A percentile compares a stretch with the other conserved stretches of the same genome.
Evolutionary conservation across 2,888 invertebrate genomes (phyloP).

Genomic region (Eumerus sabulonum): DNA sequence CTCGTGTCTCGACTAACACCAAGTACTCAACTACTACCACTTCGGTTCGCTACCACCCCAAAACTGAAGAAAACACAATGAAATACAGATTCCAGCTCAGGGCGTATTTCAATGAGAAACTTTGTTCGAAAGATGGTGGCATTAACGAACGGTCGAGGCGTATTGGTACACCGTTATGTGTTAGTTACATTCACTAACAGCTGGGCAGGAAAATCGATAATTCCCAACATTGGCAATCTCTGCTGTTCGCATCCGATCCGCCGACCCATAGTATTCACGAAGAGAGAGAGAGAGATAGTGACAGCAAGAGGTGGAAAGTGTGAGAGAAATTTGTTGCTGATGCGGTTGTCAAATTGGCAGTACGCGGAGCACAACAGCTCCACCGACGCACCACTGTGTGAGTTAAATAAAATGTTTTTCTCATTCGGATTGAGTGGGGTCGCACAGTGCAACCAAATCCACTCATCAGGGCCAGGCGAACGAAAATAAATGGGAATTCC

Average conservation of each 20-base stretch:
- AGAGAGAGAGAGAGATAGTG: slow-evolving; percentile 68
- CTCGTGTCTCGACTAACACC: slow-evolving; percentile 21
- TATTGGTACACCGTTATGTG: slow-evolving; percentile 39
- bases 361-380: slow-evolving; percentile 14
- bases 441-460: slow-evolving; percentile 41
- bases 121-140: slow-evolving; percentile 13
- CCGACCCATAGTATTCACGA: slow-evolving; percentile 70
- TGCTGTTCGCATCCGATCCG: slow-evolving; percentile 21
- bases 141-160: slow-evolving; percentile 45
- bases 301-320: not conserved
- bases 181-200: slow-evolving; percentile 68
- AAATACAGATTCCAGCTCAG: slow-evolving; percentile 49
- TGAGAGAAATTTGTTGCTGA: not conserved
- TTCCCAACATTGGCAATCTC: slow-evolving; percentile 74
- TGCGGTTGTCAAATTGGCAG: too few relatives aligned
- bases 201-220: slow-evolving; percentile 73
- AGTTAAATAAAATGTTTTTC: slow-evolving; percentile 33
- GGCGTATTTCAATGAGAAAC: slow-evolving; percentile 32
- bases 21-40: slow-evolving; percentile 52
- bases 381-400: slow-evolving; percentile 7
- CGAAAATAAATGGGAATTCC: too few relatives aligned
- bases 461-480: slow-evolving; percentile 32
- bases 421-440: slow-evolving; percentile 2
- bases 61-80: slow-evolving; percentile 35
- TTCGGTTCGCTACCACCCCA: slow-evolving; percentile 65